Evolutionary conservation across 2,797 vertebrate species (phyloP).

Genomic region (Cyprinella venusta): DNA sequence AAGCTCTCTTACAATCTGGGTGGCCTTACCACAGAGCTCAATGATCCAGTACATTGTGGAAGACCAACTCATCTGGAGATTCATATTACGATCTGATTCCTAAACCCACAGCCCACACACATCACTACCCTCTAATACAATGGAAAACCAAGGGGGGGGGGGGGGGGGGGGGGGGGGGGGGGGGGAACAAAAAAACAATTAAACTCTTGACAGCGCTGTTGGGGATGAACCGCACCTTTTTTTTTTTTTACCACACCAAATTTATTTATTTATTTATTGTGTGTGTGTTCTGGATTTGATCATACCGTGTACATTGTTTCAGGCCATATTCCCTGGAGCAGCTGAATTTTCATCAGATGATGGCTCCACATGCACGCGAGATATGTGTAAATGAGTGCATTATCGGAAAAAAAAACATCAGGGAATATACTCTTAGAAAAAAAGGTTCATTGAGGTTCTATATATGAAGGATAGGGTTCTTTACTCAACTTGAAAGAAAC

Average conservation of each 20-base stretch:
- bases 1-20: constrained; percentile 40
- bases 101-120: constrained; percentile 25
- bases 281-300: background rate
- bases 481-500: too few species aligned
- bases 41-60: constrained; percentile 60
- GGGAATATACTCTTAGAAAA: too few species aligned
- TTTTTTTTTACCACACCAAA: background rate
- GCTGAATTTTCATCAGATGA: background rate
- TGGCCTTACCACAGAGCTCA: constrained; percentile 56
- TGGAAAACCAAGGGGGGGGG: background rate
- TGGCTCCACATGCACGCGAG: background rate
- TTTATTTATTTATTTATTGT: too few species aligned
- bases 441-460: too few species aligned
- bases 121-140: constrained; percentile 16
- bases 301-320: background rate
- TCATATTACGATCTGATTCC: constrained; percentile 58
- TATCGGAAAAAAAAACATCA: background rate
- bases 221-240: background rate
- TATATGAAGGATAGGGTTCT: too few species aligned
- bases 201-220: background rate
- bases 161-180: too few species aligned
- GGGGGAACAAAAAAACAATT: too few species aligned
- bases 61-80: constrained; percentile 54
- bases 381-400: background rate
- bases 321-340: background rate